Conservation (phyloP, 2,113 vertebrate species). For the Hippocampus abdominalis region DNA sequence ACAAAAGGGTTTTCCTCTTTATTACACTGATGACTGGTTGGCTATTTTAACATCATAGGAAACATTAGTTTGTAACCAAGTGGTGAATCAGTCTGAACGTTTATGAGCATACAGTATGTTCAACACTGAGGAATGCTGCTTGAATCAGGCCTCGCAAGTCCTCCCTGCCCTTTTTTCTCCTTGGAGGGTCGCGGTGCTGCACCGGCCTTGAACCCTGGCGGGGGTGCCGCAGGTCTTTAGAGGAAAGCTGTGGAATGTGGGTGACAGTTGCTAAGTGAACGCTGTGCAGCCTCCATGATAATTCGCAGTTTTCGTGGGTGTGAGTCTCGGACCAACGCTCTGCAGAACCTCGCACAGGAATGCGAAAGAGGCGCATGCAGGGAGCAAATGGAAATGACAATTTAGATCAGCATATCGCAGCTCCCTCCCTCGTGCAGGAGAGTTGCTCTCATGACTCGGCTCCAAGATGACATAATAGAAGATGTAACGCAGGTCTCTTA, state of each 20-base stretch:
- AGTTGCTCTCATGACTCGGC: slow-evolving; percentile 12
- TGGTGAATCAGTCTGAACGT: neutral
- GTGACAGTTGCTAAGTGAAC: slow-evolving; percentile 66
- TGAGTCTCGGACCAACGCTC: slow-evolving; percentile 51
- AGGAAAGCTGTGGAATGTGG: slow-evolving; percentile 65
- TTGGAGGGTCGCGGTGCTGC: slow-evolving; percentile 10
- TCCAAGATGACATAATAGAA: neutral
- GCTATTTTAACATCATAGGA: neutral
- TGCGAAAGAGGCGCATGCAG: slow-evolving; percentile 29
- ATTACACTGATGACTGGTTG: neutral
- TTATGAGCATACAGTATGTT: slow-evolving; percentile 11
- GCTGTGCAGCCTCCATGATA: slow-evolving; percentile 40
- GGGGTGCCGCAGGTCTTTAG: slow-evolving; percentile 44
- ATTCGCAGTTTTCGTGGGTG: slow-evolving; percentile 57
- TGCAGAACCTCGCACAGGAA: slow-evolving; percentile 56
- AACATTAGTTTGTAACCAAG: no score
- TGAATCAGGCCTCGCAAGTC: slow-evolving; percentile 12
- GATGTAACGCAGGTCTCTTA: neutral
- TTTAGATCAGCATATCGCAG: slow-evolving; percentile 27
- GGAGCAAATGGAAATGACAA: slow-evolving; percentile 17
- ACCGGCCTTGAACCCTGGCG: slow-evolving; percentile 36
- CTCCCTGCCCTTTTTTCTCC: neutral
- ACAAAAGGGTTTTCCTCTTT: neutral
- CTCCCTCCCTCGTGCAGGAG: slow-evolving; percentile 5
- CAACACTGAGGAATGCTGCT: neutral